Evolutionary conservation across 1,140 invertebrate genomes (phyloP).

Genomic region (Drosophila kohkoa): DNA sequence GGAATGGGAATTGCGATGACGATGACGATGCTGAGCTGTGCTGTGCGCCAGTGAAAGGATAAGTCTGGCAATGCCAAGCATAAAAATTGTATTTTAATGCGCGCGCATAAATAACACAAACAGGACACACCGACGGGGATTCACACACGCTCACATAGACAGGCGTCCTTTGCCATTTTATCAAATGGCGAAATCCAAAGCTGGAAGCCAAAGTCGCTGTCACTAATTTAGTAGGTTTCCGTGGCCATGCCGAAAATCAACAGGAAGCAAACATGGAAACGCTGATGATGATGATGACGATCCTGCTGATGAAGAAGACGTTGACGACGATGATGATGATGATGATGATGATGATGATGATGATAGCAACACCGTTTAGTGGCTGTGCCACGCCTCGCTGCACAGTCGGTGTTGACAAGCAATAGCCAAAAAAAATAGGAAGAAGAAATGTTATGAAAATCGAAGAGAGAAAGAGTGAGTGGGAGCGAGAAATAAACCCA

Average conservation of each 20-base stretch:
- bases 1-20: conserved; percentile 36
- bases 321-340: conserved; percentile 14
- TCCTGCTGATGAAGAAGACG: not conserved
- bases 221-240: conserved; percentile 74
- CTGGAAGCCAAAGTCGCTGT: conserved; percentile 59
- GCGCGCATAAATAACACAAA: conserved; percentile 80
- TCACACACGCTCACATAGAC: conserved; percentile 33
- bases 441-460: not conserved
- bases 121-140: conserved; percentile 58
- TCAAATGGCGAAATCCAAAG: conserved; percentile 69
- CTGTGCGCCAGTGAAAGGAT: conserved; percentile 70
- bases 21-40: conserved; percentile 18
- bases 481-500: conserved; percentile 30
- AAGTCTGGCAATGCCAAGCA: conserved; percentile 77
- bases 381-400: conserved; percentile 56
- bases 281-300: conserved; percentile 17
- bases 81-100: conserved; percentile 84
- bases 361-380: conserved; percentile 52
- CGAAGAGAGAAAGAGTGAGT: not conserved
- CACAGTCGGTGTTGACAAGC: conserved; percentile 73
- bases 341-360: conserved; percentile 30
- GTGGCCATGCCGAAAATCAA: conserved; percentile 75
- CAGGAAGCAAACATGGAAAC: conserved; percentile 73
- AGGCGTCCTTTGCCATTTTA: conserved; percentile 63
- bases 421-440: not conserved